These are phyloP conservation scores for Ernsta delagoae DNA, from an alignment of 2,888 invertebrate species.

Conservation along the genomic window DNA sequence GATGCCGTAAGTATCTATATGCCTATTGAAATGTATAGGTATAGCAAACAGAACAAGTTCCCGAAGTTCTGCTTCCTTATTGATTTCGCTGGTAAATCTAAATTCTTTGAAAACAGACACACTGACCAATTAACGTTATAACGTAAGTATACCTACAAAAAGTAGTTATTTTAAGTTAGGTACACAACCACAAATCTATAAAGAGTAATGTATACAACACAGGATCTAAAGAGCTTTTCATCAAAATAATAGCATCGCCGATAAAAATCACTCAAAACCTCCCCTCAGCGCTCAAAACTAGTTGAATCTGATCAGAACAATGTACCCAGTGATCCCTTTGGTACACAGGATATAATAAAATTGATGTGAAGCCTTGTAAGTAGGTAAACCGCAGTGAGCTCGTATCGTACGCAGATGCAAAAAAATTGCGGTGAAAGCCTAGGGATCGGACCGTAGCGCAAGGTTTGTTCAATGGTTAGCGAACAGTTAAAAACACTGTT, in stretches of 20 bases:
- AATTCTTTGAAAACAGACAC: no score
- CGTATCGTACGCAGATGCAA: no score
- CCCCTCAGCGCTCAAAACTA: background rate
- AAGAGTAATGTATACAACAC: background rate
- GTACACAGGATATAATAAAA: background rate
- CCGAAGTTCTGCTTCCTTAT: no score
- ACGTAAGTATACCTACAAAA: no score
- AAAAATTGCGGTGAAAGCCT: background rate
- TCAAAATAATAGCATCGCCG: background rate
- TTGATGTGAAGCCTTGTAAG: slow-evolving; percentile 6
- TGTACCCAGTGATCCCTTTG: background rate
- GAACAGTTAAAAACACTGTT: no score
- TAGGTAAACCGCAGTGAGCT: background rate
- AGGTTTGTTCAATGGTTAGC: background rate
- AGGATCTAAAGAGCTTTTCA: background rate
- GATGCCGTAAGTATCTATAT: background rate
- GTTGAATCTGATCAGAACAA: background rate
- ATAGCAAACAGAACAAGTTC: no score
- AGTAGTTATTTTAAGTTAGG: no score
- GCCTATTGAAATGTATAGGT: no score
- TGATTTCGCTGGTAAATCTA: no score
- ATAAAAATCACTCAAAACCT: background rate
- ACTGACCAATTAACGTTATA: no score
- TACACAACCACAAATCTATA: background rate
- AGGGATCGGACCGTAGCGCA: background rate